A percentile compares a stretch with the other conserved stretches of the same genome.
phyloP scores from a whole-genome alignment of 2,888 invertebrate species.

The Epicampocera succincta region DNA sequence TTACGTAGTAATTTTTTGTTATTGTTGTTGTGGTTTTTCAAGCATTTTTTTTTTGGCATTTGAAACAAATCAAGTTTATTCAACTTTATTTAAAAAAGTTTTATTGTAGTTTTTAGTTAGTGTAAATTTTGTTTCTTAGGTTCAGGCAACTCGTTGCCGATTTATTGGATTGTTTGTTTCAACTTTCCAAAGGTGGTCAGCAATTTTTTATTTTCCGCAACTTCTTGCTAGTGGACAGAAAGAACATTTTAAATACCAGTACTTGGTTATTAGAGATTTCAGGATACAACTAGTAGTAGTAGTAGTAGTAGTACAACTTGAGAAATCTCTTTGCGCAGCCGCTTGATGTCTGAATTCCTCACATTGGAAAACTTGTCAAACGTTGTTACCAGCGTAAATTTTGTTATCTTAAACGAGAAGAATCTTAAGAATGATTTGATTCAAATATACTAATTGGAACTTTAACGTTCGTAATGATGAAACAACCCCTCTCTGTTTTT shows the following conservation, averaged over 20 bases:
- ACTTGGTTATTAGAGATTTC: too few species aligned
- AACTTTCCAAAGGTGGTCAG: constrained; percentile 50
- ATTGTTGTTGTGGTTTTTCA: constrained; percentile 19
- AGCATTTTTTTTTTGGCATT: constrained; percentile 23
- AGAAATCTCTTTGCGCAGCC: too few species aligned
- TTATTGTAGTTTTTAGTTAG: constrained; percentile 38
- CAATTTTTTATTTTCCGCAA: not conserved
- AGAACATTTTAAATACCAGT: not conserved
- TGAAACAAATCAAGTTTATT: constrained; percentile 66
- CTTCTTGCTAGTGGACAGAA: not conserved
- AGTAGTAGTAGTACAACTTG: too few species aligned
- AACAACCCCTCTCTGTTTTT: too few species aligned
- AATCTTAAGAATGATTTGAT: too few species aligned
- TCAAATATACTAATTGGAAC: too few species aligned
- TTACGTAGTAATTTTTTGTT: not conserved
- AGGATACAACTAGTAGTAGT: too few species aligned
- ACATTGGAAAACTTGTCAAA: too few species aligned
- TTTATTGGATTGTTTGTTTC: constrained; percentile 44
- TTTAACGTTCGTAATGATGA: too few species aligned
- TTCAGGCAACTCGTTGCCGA: constrained; percentile 53
- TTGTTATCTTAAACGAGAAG: too few species aligned
- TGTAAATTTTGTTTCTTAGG: constrained; percentile 33
- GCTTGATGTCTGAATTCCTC: too few species aligned
- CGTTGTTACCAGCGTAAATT: too few species aligned
- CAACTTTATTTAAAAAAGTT: constrained; percentile 56